Base-by-base conservation (phyloP, 2,113 vertebrate species). In the Etheostoma spectabile region DNA sequence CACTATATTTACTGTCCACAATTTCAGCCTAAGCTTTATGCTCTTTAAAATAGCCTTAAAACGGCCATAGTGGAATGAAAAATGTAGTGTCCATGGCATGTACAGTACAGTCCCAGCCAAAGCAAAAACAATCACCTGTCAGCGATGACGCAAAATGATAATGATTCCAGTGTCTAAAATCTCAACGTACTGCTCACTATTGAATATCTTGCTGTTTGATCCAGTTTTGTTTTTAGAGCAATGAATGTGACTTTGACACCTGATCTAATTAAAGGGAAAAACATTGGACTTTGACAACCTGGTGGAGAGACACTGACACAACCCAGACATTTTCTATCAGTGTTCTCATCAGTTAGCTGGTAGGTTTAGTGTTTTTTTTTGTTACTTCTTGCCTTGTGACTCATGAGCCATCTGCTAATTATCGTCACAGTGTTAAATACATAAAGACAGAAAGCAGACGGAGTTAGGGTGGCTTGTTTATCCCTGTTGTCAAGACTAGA, bases 361-460 rank as follows among this genome's bases (percentile, higher is more conserved):
- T 22, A 42, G 78, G 22, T 62, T 82, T 70, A 30, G n/a, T 48
- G 27, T 46, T 77, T 48, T 18, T 24, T 35, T 42, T 12, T 18
- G 16, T 77, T 55, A 6, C 62, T 27, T 68, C 56, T 72, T 4
- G 68, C 59, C 65, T 71, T 13, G 66, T 83, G 85, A 65, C 72
- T 84, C 87, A 86, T 83, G 71, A 80, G 69, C 65, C 85, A 82
- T 92, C 88, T 89, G 86, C 74, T 93, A 88, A 92, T 93, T 92
- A 90, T 87, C 73, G 24, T 79, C 86, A 79, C 83, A 79, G 71
- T 74, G 52, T 77, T 79, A 84, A 42, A 42, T 86, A 83, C 85
- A 82, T n/a, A 33, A 74, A 84, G 82, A 90, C 88, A 84, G 85
- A 68, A 73, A 81, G 83, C 83, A 88, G 86, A 86, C 60, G 56